These are phyloP conservation scores for Chorisops tibialis DNA, from an alignment of 2,888 invertebrate species.

Conservation along the genomic window DNA sequence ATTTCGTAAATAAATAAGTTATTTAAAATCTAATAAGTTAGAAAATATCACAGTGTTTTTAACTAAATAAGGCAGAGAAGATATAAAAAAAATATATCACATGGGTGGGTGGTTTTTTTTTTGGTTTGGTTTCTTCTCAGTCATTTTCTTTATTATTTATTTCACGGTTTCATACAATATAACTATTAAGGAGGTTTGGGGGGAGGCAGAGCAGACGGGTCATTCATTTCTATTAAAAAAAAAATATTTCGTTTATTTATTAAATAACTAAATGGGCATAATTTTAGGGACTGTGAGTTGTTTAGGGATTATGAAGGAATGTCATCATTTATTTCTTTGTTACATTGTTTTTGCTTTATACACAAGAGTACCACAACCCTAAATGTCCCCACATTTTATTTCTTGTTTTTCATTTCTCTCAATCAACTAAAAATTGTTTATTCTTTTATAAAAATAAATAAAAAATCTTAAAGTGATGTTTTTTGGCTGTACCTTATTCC, in stretches of 20 bases:
- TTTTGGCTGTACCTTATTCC: slow-evolving; percentile 84
- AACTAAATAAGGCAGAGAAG: background rate
- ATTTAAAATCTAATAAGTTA: background rate
- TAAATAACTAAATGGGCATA: too few species aligned
- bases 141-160: slow-evolving; percentile 15
- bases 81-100: background rate
- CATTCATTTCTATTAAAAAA: too few species aligned
- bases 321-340: slow-evolving; percentile 14
- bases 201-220: too few species aligned
- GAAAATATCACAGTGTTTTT: background rate
- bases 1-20: too few species aligned
- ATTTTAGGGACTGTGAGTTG: background rate
- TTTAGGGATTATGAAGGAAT: background rate
- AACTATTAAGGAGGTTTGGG: too few species aligned
- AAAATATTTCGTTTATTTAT: too few species aligned
- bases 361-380: slow-evolving; percentile 15
- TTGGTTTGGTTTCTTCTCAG: background rate
- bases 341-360: slow-evolving; percentile 15
- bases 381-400: slow-evolving; percentile 13
- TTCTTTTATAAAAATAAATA: slow-evolving; percentile 29
- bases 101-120: background rate
- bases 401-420: slow-evolving; percentile 4
- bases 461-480: slow-evolving; percentile 33
- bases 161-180: slow-evolving; percentile 4
- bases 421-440: slow-evolving; percentile 16